Percentiles rank a stretch among this genome's conserved stretches.
These are phyloP conservation scores for Caradrina kadenii DNA, from an alignment of 2,888 invertebrate species.

Conservation along the genomic window DNA sequence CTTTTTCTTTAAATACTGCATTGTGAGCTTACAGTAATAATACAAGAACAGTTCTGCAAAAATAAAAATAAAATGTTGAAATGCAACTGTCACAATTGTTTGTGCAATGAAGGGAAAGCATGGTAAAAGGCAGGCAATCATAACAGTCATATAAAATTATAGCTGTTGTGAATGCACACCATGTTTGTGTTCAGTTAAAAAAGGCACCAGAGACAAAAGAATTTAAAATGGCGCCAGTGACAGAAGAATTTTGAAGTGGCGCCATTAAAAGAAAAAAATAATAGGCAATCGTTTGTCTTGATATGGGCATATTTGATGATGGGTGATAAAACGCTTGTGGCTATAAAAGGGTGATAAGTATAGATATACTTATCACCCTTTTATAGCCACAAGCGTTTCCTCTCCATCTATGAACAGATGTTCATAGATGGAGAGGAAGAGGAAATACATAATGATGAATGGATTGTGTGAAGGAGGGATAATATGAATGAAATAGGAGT, in stretches of 20 bases:
- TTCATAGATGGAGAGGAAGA: too few species aligned
- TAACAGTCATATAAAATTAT: background rate
- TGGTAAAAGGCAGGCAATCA: background rate
- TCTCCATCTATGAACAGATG: too few species aligned
- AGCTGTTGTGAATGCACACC: background rate
- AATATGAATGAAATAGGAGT: background rate
- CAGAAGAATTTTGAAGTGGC: too few species aligned
- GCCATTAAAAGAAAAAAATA: too few species aligned
- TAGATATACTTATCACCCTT: too few species aligned
- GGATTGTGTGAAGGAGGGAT: background rate
- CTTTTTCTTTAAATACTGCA: slow-evolving; percentile 1
- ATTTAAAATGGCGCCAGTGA: too few species aligned
- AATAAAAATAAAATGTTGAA: slow-evolving; percentile 13
- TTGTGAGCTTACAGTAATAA: background rate
- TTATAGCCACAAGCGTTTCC: too few species aligned
- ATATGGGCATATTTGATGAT: background rate
- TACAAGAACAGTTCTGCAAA: background rate
- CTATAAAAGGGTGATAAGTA: background rate
- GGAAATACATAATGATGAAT: background rate
- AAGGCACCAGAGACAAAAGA: background rate
- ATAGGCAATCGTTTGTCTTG: too few species aligned
- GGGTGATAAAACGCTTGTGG: too few species aligned
- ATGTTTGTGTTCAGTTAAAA: background rate
- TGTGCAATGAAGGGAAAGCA: background rate
- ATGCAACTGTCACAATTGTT: background rate